Base-by-base conservation (phyloP, 2,113 vertebrate genomes). In the Noturus placidus region DNA sequence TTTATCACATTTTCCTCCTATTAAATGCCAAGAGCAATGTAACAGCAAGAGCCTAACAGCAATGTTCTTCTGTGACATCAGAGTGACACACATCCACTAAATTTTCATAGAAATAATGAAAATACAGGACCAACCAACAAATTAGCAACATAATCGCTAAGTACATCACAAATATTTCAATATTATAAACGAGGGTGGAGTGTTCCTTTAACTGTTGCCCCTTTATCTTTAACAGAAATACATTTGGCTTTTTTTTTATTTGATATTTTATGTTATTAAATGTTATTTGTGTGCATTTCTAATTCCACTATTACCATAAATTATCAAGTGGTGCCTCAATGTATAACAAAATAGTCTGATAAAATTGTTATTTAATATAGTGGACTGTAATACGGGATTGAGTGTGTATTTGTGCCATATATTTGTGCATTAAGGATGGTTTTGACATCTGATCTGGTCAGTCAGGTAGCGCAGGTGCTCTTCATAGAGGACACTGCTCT, bases 401-500 rank as follows among this genome's bases (percentile, higher is more conserved):
- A 76, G 9, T 76, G 72, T 78, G 50, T n/a, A n/a, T 46, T 74
- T 46, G 38, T 42, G 72, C 27, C 25, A 76, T 76, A 27, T 76
- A 46, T 74, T 46, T 59, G 17, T 56, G 57, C 5, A 0, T 57
- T 22, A 33, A 20, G 9, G 30, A 35, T 54, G 0, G 30, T 54
- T 13, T 22, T 6, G 59, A 84, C 59, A 69, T 46, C 38, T 83
- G 63, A 85, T 59, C 50, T 27, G 20, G 50, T n/a, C 85, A 27
- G 2, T 77, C 79, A 56, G 8, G 57, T 38, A 20, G 74, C 11
- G 38, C 57, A 52, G 20, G 33, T 15, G 22, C 76, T 72, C 52
- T 78, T 80, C 38, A 35, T 57, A 82, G 56, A 85, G 86, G 59
- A 76, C 56, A 46, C 74, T 87, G 79, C 50, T 35, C 82, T 67